A percentile compares a stretch with the other conserved stretches of the same genome.
phyloP scores from a whole-genome alignment of 2,797 vertebrate species.

The Monodelphis domestica region DNA sequence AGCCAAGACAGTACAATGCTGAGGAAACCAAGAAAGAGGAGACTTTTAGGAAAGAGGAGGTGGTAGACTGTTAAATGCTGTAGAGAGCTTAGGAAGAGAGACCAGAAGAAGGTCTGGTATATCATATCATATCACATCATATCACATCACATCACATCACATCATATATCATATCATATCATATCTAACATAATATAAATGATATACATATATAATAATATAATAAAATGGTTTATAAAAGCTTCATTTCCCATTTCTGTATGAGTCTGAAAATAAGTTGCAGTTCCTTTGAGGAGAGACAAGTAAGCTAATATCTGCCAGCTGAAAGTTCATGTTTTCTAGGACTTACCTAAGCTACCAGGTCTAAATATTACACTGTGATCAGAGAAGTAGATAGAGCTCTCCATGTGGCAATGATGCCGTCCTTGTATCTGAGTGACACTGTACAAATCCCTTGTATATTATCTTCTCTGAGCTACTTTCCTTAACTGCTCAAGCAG shows the following conservation, averaged over 20 bases:
- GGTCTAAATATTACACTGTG: background rate
- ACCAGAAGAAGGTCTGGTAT: no score
- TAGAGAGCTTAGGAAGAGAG: constrained; percentile 4
- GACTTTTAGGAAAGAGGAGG: background rate
- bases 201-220: no score
- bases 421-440: background rate
- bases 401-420: background rate
- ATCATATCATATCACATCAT: no score
- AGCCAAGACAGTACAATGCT: background rate
- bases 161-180: no score
- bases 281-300: background rate
- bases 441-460: background rate
- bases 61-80: background rate
- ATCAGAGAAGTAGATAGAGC: background rate
- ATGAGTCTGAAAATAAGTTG: background rate
- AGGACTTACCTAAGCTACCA: background rate
- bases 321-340: background rate
- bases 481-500: no score
- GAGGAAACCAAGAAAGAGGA: background rate
- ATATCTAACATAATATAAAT: no score
- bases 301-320: background rate
- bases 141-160: no score
- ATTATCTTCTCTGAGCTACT: no score
- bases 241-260: background rate
- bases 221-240: background rate